phyloP scores from a whole-genome alignment of 2,888 invertebrate species.

The Cybosia mesomella region DNA sequence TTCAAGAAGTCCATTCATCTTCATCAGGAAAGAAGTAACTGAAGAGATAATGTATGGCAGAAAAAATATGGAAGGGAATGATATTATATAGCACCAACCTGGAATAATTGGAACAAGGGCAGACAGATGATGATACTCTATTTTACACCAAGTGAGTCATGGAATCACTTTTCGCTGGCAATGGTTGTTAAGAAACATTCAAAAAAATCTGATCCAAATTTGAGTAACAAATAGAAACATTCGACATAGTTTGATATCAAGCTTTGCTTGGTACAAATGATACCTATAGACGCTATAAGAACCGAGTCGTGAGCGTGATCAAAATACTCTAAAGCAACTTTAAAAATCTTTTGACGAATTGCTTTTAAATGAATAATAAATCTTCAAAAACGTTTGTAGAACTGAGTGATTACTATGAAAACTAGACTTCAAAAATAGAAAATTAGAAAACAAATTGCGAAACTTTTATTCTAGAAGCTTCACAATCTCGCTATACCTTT shows the following conservation, averaged over 20 bases:
- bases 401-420: background rate
- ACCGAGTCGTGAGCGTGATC: background rate
- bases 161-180: too few species aligned
- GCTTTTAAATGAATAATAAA: background rate
- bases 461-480: constrained; percentile 25
- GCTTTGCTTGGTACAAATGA: background rate
- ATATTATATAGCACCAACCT: background rate
- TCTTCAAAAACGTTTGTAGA: background rate
- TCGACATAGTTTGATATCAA: too few species aligned
- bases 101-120: background rate
- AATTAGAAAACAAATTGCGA: background rate
- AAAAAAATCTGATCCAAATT: too few species aligned
- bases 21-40: background rate
- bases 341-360: background rate
- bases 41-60: background rate
- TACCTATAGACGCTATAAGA: background rate
- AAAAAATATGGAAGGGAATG: background rate
- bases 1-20: too few species aligned
- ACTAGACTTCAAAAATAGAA: background rate
- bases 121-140: too few species aligned
- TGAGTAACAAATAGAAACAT: too few species aligned
- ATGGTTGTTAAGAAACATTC: too few species aligned
- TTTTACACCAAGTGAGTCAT: too few species aligned
- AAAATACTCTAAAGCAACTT: background rate
- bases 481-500: constrained; percentile 22